Evolutionary conservation across 2,113 vertebrate genomes (phyloP).

Genomic region (Heteronetta atricapilla): DNA sequence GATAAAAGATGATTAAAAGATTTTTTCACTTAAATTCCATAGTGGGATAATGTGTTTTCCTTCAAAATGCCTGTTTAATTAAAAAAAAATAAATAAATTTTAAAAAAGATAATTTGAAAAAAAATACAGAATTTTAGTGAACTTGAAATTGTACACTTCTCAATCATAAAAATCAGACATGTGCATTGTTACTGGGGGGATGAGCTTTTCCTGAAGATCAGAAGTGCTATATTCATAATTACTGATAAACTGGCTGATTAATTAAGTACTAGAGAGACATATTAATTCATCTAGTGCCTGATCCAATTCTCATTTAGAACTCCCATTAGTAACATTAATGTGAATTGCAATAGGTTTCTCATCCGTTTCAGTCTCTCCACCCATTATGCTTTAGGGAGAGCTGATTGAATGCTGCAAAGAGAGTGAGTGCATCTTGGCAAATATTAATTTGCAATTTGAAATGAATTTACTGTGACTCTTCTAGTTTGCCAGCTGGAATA

Average conservation of each 20-base stretch:
- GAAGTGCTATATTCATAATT: constrained; percentile 24
- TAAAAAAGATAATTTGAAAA: not conserved
- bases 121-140: not conserved
- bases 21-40: not conserved
- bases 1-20: not conserved
- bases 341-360: constrained; percentile 54
- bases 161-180: not conserved
- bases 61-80: not conserved
- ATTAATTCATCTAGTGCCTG: constrained; percentile 47
- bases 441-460: constrained; percentile 68
- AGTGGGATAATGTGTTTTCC: not conserved
- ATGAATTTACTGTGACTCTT: constrained; percentile 65
- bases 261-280: constrained; percentile 48
- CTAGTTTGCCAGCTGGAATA: constrained; percentile 69
- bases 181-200: not conserved
- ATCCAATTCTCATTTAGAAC: constrained; percentile 43
- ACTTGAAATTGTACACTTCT: not conserved
- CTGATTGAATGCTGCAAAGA: constrained; percentile 50
- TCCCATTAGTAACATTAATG: constrained; percentile 51
- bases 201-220: constrained; percentile 38
- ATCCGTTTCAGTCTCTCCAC: constrained; percentile 33
- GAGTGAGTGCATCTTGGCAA: constrained; percentile 64
- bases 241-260: constrained; percentile 58
- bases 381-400: constrained; percentile 36
- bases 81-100: not conserved